Evolutionary conservation across 1,140 invertebrate genomes (phyloP).

Genomic region (Anastatus disparis): DNA sequence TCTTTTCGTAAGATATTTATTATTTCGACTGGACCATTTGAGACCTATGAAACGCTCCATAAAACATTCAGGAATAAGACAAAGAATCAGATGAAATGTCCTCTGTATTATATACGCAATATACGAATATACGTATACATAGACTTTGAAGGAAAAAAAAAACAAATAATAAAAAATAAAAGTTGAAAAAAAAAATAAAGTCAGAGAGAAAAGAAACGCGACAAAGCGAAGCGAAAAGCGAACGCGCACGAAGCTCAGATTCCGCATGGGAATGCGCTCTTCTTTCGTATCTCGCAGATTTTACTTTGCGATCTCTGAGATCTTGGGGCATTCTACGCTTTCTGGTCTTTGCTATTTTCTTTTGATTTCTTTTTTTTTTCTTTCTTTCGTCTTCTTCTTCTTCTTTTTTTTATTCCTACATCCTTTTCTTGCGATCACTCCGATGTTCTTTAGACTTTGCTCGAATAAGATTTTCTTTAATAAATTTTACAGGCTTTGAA

Average conservation of each 20-base stretch:
- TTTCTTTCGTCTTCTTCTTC: conserved; percentile 16
- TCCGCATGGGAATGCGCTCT: conserved; percentile 39
- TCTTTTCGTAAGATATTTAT: conserved; percentile 20
- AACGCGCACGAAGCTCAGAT: conserved; percentile 37
- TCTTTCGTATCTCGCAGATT: conserved; percentile 34
- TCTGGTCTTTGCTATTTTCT: conserved; percentile 17
- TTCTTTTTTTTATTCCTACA: conserved; percentile 7
- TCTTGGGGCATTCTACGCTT: too few relatives aligned
- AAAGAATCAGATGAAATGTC: not conserved
- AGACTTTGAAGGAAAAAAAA: too few relatives aligned
- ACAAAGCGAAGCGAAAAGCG: conserved; percentile 28
- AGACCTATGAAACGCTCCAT: not conserved
- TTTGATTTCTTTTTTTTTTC: conserved; percentile 6
- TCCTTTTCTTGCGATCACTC: conserved; percentile 31
- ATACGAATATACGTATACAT: not conserved
- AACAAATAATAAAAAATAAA: not conserved
- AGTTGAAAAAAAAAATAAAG: not conserved
- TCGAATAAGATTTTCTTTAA: conserved; percentile 32
- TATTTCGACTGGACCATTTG: not conserved
- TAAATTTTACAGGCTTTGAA: conserved; percentile 8
- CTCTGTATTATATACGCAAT: not conserved
- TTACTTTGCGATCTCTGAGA: conserved; percentile 28
- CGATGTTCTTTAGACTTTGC: not conserved
- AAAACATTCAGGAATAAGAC: not conserved
- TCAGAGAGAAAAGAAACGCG: not conserved